phyloP scores from a whole-genome alignment of 2,797 vertebrate genomes.

The Scolopax bukidnonensis region DNA sequence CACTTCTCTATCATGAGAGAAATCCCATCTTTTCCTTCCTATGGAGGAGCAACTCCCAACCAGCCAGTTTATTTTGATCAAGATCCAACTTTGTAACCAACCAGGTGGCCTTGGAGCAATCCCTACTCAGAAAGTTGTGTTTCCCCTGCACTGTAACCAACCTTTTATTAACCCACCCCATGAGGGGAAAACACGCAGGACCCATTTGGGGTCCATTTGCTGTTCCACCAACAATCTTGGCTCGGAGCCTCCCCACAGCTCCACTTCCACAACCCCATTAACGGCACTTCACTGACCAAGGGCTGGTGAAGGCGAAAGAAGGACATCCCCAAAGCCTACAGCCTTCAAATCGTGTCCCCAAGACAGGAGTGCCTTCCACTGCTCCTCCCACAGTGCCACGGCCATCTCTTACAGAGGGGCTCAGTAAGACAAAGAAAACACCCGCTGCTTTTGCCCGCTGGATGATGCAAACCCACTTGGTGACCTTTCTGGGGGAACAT shows the following conservation, averaged over 20 bases:
- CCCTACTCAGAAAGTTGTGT: too few relatives aligned
- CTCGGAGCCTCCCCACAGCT: not conserved
- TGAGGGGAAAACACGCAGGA: not conserved
- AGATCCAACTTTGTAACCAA: not conserved
- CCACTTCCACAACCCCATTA: not conserved
- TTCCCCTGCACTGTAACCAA: too few relatives aligned
- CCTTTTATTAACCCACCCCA: not conserved
- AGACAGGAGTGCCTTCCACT: not conserved
- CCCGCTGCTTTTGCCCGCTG: constrained; percentile 5
- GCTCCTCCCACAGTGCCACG: not conserved
- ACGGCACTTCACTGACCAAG: not conserved
- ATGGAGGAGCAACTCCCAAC: not conserved
- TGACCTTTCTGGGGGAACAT: constrained; percentile 65
- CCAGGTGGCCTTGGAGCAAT: too few relatives aligned
- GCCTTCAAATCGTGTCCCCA: not conserved
- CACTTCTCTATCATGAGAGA: not conserved
- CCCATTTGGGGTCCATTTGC: not conserved
- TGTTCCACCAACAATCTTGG: not conserved
- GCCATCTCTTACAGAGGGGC: not conserved
- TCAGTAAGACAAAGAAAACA: constrained; percentile 60
- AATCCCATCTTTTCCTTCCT: not conserved
- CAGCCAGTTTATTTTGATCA: not conserved
- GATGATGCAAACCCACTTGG: constrained; percentile 58
- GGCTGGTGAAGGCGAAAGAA: not conserved
- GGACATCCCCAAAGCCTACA: not conserved